Evolutionary conservation across 2,113 vertebrate genomes (phyloP), one percentile per base, ranked within the genome.

Genomic region (Chroicocephalus ridibundus): DNA sequence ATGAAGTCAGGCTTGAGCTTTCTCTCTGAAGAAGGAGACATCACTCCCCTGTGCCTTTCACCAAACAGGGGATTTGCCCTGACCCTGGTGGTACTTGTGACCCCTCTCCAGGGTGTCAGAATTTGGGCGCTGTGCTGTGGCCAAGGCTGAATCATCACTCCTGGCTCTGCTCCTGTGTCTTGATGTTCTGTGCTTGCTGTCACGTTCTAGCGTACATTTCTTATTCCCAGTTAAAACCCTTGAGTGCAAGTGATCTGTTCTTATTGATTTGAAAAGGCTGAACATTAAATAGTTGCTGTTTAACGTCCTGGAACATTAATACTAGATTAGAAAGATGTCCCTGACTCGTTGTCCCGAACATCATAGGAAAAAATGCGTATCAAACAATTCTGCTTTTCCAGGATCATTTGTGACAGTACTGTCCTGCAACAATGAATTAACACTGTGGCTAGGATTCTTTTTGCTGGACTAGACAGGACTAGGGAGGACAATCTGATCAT

Each of bases 251-350:
- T 51, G 82, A 95, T 91, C 71, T 69, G 62, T 92, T 94, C 66
- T 77, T 95, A 96, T 90, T 93, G 96, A 97, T 96, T 94, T 86
- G 90, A 80, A 86, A 93, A 90, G 32, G 58, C 75, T 94, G 93
- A 95, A 86, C 79, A 94, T 96, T 75, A 96, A 95, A 96, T 96
- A 95, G 94, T 66, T 95, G 85, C 65, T 93, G 66, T 94, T 96
- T 93, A 96, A 90, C 0, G 1, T 86, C 58, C 75, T 61, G 68
- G 75, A 96, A 83, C 71, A 72, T 94, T 96, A 93, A 86, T 95
- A 96, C 65, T 88, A 92, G 66, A 92, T 94, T 88, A 88, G 85
- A 88, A 90, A 83, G 82, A 80, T 70, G 38, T 58, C 20, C 34
- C 84, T 88, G 66, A 82, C 58, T 96, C 1, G 0, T 65, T 69